Evolutionary conservation across 2,797 vertebrate species (phyloP).

Genomic region (Helarctos malayanus): DNA sequence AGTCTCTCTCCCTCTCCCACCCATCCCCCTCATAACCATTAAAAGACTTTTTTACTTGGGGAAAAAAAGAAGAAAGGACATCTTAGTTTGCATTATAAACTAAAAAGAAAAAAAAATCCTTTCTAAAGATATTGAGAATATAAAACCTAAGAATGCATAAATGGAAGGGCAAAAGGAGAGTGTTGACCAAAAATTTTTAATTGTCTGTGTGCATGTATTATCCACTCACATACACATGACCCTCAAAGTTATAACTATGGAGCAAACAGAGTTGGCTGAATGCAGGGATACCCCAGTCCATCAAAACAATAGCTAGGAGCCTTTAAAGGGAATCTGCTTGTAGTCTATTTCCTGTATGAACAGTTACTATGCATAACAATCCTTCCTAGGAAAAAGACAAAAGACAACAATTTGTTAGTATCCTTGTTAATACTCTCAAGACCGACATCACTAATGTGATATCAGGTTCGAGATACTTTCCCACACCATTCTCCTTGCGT

Average conservation of each 20-base stretch:
- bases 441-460: not conserved
- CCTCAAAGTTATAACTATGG: not conserved
- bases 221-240: not conserved
- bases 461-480: not conserved
- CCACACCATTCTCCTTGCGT: not conserved
- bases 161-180: not conserved
- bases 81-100: slow-evolving; percentile 47
- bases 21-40: not conserved
- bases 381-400: slow-evolving; percentile 16
- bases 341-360: not conserved
- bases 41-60: not conserved
- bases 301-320: not conserved
- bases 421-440: not conserved
- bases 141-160: not conserved
- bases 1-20: too few species aligned
- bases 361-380: not conserved
- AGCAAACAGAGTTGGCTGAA: not conserved
- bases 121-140: slow-evolving; percentile 34
- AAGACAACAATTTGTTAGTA: not conserved
- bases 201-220: not conserved
- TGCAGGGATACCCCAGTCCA: not conserved
- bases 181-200: not conserved
- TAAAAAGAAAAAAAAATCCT: slow-evolving; percentile 28
- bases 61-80: not conserved
- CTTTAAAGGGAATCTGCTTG: not conserved